Percentiles rank a stretch among this genome's conserved stretches.
Evolutionary conservation across 64 coral and sea anemone species (phyloP).

Genomic region (Pocillopora damicornis): DNA sequence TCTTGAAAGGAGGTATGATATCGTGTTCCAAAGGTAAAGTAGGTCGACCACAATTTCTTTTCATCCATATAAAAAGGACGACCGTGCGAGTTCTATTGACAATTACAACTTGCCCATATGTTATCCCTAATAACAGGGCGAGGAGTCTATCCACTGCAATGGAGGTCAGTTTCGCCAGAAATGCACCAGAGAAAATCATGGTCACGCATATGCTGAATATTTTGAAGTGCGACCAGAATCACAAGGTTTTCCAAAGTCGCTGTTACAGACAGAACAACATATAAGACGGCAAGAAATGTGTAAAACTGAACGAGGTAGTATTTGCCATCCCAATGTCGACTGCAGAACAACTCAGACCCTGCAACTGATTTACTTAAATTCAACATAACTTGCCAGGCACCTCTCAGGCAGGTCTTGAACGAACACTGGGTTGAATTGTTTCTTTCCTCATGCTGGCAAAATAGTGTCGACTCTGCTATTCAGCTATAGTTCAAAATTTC

Average conservation of each 20-base stretch:
- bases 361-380: background rate
- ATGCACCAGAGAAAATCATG: background rate
- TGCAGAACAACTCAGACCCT: background rate
- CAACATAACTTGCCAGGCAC: background rate
- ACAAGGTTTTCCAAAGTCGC: background rate
- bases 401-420: background rate
- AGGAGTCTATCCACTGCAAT: background rate
- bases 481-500: no score
- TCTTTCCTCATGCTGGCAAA: no score
- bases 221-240: background rate
- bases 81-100: background rate
- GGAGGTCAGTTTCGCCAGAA: background rate
- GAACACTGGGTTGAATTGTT: no score
- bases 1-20: background rate
- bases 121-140: background rate
- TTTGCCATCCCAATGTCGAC: background rate
- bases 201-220: background rate
- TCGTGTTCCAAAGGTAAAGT: background rate
- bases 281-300: background rate
- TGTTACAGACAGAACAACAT: background rate
- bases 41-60: background rate
- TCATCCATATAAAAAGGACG: background rate
- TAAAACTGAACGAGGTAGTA: background rate
- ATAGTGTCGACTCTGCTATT: no score
- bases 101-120: background rate